phyloP scores from a whole-genome alignment of 2,797 vertebrate species.

The Tolypeutes matacus region DNA sequence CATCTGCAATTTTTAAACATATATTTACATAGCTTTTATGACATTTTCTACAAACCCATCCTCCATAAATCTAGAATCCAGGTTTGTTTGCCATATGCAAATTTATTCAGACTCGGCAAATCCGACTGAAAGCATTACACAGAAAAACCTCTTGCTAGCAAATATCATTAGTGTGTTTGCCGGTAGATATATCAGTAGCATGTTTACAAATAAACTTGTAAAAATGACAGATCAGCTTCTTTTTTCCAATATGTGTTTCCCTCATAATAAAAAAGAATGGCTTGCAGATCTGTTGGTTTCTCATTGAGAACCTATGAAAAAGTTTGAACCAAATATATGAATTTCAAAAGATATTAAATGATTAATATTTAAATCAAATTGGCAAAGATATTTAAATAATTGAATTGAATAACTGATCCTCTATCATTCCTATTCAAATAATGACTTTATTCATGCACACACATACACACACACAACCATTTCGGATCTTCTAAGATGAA shows the following conservation, averaged over 20 bases:
- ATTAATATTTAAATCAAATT: background rate
- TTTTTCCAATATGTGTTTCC: background rate
- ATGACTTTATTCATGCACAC: background rate
- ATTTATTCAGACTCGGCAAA: background rate
- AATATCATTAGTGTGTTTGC: background rate
- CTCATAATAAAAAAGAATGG: background rate
- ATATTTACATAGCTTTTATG: background rate
- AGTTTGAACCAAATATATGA: background rate
- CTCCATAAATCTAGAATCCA: background rate
- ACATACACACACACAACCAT: background rate
- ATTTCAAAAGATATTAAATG: background rate
- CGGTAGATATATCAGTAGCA: background rate
- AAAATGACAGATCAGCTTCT: background rate
- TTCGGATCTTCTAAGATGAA: background rate
- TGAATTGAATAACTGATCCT: background rate
- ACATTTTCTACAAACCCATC: background rate
- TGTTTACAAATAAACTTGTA: background rate
- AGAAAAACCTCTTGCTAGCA: background rate
- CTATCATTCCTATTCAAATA: background rate
- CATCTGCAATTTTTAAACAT: background rate
- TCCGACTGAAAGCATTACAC: background rate
- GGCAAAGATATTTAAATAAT: background rate
- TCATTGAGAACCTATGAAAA: background rate
- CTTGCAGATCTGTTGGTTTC: background rate
- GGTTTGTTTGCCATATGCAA: background rate